Conservation (phyloP, 1,140 invertebrate species). For the Spodoptera litura region DNA sequence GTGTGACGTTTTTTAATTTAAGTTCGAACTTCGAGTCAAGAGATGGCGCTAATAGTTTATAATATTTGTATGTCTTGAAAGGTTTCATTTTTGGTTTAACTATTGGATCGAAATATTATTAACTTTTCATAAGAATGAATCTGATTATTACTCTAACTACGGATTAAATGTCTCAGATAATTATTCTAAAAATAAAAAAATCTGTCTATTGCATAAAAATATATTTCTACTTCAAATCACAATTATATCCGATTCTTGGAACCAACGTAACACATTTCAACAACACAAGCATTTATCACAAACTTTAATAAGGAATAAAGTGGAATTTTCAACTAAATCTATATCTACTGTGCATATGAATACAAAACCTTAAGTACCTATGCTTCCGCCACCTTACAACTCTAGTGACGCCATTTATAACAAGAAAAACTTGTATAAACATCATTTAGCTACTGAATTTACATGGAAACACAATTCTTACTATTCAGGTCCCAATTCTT, state of each 20-base stretch:
- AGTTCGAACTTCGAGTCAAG: too few species aligned
- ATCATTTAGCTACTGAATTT: neutral
- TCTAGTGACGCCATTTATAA: slow-evolving; percentile 22
- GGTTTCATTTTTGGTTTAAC: too few species aligned
- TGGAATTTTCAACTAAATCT: slow-evolving; percentile 35
- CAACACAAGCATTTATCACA: slow-evolving; percentile 53
- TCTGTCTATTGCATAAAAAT: slow-evolving; percentile 57
- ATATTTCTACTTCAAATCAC: slow-evolving; percentile 65
- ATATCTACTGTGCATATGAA: slow-evolving; percentile 45
- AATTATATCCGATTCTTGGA: slow-evolving; percentile 60
- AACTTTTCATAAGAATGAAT: too few species aligned
- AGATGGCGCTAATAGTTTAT: neutral
- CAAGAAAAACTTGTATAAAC: slow-evolving; percentile 6
- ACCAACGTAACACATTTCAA: slow-evolving; percentile 56
- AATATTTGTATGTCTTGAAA: too few species aligned
- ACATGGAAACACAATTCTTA: slow-evolving; percentile 8
- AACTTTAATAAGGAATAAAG: slow-evolving; percentile 46
- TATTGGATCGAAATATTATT: too few species aligned
- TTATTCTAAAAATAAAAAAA: neutral
- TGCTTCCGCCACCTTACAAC: slow-evolving; percentile 43
- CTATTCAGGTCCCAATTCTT: slow-evolving; percentile 20
- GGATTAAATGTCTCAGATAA: too few species aligned
- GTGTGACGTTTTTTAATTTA: too few species aligned
- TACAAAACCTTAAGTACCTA: slow-evolving; percentile 40
- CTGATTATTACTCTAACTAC: too few species aligned